Base-by-base conservation (phyloP, 2,888 invertebrate species). In the Julus scanicus region DNA sequence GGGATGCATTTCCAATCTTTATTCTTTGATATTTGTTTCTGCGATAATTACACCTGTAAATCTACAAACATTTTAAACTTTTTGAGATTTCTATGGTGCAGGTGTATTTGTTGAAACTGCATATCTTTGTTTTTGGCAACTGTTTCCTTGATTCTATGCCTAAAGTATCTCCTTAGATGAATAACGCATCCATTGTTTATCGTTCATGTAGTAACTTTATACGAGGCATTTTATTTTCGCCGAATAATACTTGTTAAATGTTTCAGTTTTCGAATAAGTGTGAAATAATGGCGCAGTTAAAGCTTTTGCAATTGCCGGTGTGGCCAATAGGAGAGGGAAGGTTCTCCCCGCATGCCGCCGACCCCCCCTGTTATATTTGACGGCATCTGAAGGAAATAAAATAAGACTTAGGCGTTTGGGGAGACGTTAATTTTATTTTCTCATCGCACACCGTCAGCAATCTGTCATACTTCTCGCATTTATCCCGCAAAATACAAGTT, bases 341-440 rank as follows among this genome's bases (percentile, higher is more conserved):
- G 20, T 71, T 71, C 63, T 71, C 20, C 63, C 63, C 20, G 6
- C 63, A 71, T 29, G 63, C 20, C 63, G 20, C 63, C 29, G 63
- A 8, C 63, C 63, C 63, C 63, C 8, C 44, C 44, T 44, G 40
- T 84, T 84, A 44, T 40, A 40, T 84, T 84, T 84, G 84, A 44
- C 84, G 44, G 84, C 40, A 84, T 84, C n/a, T 17, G 84, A 44
- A 84, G 44, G 44, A 84, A 84, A 84, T 84, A 84, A 86, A 86
- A 86, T 86, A 53, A 29, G 86, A 86, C 86, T 86, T 48, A 86
- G 86, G 86, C 49, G 86, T 86, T 49, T 53, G 86, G 86, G 86
- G 86, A 86, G 86, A 86, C 86, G 86, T 86, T 86, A 86, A 86
- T 86, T 86, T 86, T 86, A 86, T 86, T 86, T 86, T 86, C 86